Evolutionary conservation across 2,113 vertebrate species (phyloP).

Genomic region (Chaetura pelagica): DNA sequence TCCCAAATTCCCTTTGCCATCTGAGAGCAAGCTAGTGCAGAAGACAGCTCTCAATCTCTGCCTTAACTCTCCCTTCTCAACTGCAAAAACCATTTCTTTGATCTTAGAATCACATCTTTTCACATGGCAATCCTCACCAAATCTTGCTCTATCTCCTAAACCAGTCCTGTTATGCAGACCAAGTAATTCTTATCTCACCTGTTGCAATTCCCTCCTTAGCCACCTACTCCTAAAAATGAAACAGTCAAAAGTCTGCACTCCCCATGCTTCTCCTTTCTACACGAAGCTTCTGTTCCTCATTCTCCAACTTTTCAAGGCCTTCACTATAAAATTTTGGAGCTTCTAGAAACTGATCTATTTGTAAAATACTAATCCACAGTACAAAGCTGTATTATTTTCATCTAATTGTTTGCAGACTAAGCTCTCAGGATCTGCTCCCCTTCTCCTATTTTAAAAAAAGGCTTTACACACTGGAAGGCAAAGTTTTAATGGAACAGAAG

Average conservation of each 20-base stretch:
- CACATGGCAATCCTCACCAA: not conserved
- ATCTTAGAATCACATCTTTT: not conserved
- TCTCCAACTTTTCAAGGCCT: not conserved
- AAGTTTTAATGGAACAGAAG: not conserved
- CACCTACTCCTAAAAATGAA: not conserved
- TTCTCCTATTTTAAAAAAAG: not conserved
- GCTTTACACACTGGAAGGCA: not conserved
- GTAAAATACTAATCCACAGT: not conserved
- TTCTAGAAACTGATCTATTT: not conserved
- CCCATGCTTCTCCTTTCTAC: not conserved
- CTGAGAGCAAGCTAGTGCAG: not conserved
- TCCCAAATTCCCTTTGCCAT: not conserved
- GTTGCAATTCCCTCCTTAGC: not conserved
- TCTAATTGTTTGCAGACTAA: not conserved
- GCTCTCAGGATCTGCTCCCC: not conserved
- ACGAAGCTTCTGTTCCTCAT: not conserved
- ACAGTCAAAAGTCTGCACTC: not conserved
- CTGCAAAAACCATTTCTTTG: not conserved
- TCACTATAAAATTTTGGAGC: not conserved
- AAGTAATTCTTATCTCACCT: not conserved
- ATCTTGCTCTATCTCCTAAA: not conserved
- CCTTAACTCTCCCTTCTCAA: not conserved
- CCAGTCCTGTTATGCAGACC: not conserved
- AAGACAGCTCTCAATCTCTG: not conserved
- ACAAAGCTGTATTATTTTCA: not conserved